A percentile compares a stretch with the other conserved stretches of the same genome.
Conservation (phyloP, 2,888 invertebrate species). For the Bugula neritina region DNA sequence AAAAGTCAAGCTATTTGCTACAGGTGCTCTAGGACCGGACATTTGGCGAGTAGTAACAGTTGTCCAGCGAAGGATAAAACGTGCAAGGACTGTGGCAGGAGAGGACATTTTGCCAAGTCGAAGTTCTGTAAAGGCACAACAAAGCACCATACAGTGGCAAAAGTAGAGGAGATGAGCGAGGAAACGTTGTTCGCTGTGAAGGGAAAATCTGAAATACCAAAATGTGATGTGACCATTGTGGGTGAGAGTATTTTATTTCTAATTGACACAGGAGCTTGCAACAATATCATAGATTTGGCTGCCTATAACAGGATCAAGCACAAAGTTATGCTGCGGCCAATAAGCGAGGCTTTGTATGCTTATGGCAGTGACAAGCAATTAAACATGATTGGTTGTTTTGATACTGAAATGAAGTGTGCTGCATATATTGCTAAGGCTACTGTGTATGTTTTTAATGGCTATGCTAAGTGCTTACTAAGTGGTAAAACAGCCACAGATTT, state of each 20-base stretch:
- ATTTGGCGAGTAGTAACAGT: conserved; percentile 1
- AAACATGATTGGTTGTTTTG: neutral
- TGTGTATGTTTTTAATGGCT: neutral
- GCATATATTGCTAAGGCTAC: neutral
- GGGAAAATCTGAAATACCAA: neutral
- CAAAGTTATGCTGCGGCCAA: neutral
- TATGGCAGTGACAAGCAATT: neutral
- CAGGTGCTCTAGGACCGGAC: too few relatives aligned
- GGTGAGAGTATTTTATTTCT: conserved; percentile 1
- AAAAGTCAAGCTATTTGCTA: too few relatives aligned
- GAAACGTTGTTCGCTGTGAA: neutral
- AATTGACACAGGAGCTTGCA: neutral
- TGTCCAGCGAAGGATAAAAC: neutral
- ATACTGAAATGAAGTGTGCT: neutral
- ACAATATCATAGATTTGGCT: conserved; percentile 11
- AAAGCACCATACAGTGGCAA: neutral
- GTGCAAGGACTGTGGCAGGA: neutral
- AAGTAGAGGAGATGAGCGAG: too few relatives aligned
- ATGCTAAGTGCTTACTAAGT: neutral
- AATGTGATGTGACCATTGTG: neutral
- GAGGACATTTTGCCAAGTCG: neutral
- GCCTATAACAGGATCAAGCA: neutral
- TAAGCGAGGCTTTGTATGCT: neutral
- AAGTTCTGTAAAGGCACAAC: neutral
- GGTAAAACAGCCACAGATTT: neutral